A percentile compares a stretch with the other conserved stretches of the same genome.
phyloP scores from a whole-genome alignment of 2,113 vertebrate genomes.

The Takifugu flavidus region DNA sequence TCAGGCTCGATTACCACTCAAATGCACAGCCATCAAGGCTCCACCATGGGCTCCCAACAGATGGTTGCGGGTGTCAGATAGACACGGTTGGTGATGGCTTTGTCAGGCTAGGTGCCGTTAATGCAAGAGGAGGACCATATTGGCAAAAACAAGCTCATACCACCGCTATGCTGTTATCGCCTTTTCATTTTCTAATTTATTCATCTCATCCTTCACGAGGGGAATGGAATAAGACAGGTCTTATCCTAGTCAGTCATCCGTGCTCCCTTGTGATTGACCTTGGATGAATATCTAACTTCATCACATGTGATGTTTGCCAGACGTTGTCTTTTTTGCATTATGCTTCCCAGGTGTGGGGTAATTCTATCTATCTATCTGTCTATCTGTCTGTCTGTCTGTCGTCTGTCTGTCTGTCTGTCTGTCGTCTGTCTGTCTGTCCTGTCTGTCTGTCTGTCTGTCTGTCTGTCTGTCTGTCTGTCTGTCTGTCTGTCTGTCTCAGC shows the following conservation, averaged over 20 bases:
- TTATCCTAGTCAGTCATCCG: conserved; percentile 9
- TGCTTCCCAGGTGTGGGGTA: too few species aligned
- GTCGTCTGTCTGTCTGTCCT: too few species aligned
- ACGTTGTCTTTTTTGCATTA: too few species aligned
- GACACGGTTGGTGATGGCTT: conserved; percentile 52
- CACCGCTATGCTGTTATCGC: background rate
- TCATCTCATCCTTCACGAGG: conserved; percentile 9
- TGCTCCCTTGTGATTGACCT: conserved; percentile 71
- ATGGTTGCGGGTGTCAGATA: conserved; percentile 62
- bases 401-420: too few species aligned
- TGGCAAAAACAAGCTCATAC: conserved; percentile 25
- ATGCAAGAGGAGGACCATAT: conserved; percentile 28
- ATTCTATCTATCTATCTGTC: too few species aligned
- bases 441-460: too few species aligned
- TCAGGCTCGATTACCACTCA: conserved; percentile 75
- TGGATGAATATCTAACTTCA: conserved; percentile 62
- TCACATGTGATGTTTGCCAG: conserved; percentile 59
- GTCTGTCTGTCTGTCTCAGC: too few species aligned
- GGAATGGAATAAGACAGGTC: background rate
- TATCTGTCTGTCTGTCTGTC: too few species aligned
- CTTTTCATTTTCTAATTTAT: conserved; percentile 1
- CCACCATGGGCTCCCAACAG: conserved; percentile 60
- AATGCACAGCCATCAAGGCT: conserved; percentile 69
- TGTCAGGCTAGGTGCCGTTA: conserved; percentile 44
- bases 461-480: too few species aligned